phyloP scores from a whole-genome alignment of 2,888 invertebrate species.

The Ochropleura plecta region DNA sequence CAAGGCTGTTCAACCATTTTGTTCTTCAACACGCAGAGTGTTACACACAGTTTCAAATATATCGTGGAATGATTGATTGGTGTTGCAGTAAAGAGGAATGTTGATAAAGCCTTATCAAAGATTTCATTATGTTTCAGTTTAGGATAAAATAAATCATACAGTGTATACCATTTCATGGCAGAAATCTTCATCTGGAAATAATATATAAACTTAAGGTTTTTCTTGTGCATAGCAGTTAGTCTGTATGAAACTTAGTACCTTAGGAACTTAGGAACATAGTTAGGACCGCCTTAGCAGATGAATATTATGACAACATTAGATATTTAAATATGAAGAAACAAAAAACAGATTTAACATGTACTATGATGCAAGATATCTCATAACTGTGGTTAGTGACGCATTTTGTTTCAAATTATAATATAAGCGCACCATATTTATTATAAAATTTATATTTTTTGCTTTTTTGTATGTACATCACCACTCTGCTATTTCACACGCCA shows the following conservation, averaged over 20 bases:
- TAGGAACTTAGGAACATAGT: too few relatives aligned
- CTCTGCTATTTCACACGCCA: neutral
- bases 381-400: too few relatives aligned
- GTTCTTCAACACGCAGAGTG: slow-evolving; percentile 71
- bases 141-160: slow-evolving; percentile 67
- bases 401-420: too few relatives aligned
- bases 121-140: slow-evolving; percentile 60
- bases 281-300: too few relatives aligned
- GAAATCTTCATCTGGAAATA: slow-evolving; percentile 72
- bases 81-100: slow-evolving; percentile 33
- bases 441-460: too few relatives aligned
- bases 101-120: slow-evolving; percentile 61
- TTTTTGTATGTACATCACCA: neutral
- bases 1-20: slow-evolving; percentile 67
- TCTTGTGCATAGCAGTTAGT: neutral
- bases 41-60: slow-evolving; percentile 70
- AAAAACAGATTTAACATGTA: too few relatives aligned
- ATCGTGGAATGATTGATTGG: slow-evolving; percentile 46
- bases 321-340: too few relatives aligned
- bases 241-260: neutral
- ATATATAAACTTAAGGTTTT: neutral
- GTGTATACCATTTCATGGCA: slow-evolving; percentile 73
- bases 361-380: too few relatives aligned
- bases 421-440: too few relatives aligned
- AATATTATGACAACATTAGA: too few relatives aligned